phyloP scores from a whole-genome alignment of 2,888 invertebrate genomes.

The Coleophora deauratella region DNA sequence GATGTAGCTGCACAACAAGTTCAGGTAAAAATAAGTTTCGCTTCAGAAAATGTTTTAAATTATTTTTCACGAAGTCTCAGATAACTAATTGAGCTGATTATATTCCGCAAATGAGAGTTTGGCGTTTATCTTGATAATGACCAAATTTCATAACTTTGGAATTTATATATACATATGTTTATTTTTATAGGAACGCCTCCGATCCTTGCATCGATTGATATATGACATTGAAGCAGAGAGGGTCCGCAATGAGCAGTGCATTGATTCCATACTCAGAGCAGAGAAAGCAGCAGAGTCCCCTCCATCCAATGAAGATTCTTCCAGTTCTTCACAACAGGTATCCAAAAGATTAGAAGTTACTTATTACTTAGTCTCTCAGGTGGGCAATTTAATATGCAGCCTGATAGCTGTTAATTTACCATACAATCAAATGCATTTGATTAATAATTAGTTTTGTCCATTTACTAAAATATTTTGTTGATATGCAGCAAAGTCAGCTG shows the following conservation, averaged over 20 bases:
- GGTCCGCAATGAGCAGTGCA: constrained; percentile 84
- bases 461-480: neutral
- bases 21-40: constrained; percentile 38
- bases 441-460: neutral
- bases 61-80: too few relatives aligned
- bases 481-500: constrained; percentile 76
- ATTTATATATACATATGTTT: too few relatives aligned
- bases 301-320: constrained; percentile 53
- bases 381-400: too few relatives aligned
- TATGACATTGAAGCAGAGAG: constrained; percentile 89
- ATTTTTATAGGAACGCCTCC: constrained; percentile 83
- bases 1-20: constrained; percentile 85
- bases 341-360: too few relatives aligned
- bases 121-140: too few relatives aligned
- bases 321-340: constrained; percentile 59
- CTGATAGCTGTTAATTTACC: too few relatives aligned
- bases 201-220: constrained; percentile 82
- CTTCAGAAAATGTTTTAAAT: too few relatives aligned
- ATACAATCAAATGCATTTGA: too few relatives aligned
- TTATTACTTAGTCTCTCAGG: too few relatives aligned
- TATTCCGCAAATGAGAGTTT: too few relatives aligned
- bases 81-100: too few relatives aligned
- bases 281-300: constrained; percentile 69
- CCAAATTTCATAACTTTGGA: too few relatives aligned
- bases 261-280: constrained; percentile 84